phyloP scores from a whole-genome alignment of 1,140 invertebrate genomes.

The Epicauta chinensis region DNA sequence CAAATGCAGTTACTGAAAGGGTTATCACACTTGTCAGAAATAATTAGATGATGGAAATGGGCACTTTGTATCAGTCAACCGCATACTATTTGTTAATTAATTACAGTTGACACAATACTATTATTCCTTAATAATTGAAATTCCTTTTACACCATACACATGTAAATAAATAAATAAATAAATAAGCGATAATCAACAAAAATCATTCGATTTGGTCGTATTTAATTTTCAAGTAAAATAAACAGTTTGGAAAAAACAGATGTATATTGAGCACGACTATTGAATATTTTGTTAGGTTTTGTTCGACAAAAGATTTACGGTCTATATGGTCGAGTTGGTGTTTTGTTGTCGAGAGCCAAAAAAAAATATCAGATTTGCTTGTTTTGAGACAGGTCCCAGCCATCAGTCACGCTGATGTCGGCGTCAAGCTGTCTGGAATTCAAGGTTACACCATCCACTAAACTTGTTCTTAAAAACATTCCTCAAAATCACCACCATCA shows the following conservation, averaged over 20 bases:
- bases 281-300: conserved; percentile 3
- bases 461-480: too few species aligned
- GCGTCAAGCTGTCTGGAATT: conserved; percentile 30
- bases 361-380: conserved; percentile 15
- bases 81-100: conserved; percentile 42
- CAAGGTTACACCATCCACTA: conserved; percentile 14
- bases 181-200: conserved; percentile 11
- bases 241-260: conserved; percentile 2
- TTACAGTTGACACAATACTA: conserved; percentile 30
- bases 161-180: conserved; percentile 5
- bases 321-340: conserved; percentile 4
- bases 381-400: conserved; percentile 1
- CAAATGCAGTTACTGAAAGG: conserved; percentile 38
- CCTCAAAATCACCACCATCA: neutral
- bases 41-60: conserved; percentile 42
- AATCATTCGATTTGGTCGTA: conserved; percentile 9
- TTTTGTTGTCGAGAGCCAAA: neutral
- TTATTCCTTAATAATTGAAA: conserved; percentile 19
- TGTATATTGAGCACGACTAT: neutral
- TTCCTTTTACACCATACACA: conserved; percentile 15
- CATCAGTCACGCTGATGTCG: conserved; percentile 17
- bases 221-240: conserved; percentile 5
- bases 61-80: conserved; percentile 43
- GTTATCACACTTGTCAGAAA: conserved; percentile 39
- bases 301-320: conserved; percentile 8